These are phyloP conservation scores for Hydraecia micacea DNA, from an alignment of 2,888 invertebrate genomes.

Conservation along the genomic window DNA sequence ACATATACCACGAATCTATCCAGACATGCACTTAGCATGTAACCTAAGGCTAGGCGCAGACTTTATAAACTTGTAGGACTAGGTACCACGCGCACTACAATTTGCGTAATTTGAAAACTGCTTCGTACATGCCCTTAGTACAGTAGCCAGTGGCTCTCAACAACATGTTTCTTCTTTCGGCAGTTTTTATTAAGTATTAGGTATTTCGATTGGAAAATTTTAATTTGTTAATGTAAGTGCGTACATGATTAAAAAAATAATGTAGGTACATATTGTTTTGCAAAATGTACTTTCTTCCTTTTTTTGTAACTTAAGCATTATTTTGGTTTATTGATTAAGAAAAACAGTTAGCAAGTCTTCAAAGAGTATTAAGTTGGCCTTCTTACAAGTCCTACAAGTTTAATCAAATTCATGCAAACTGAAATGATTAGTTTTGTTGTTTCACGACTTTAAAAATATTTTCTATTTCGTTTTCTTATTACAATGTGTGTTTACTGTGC, in stretches of 20 bases:
- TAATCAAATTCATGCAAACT: not conserved
- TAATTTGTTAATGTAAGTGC: not conserved
- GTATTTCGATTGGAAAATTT: not conserved
- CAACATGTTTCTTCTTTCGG: slow-evolving; percentile 8
- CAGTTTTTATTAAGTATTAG: not conserved
- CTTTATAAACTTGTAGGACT: slow-evolving; percentile 54
- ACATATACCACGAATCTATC: slow-evolving; percentile 24
- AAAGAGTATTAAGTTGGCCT: not conserved
- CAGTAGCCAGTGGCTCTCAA: slow-evolving; percentile 58
- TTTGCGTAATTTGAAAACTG: slow-evolving; percentile 77
- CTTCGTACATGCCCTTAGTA: slow-evolving; percentile 60
- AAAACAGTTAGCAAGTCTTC: not conserved
- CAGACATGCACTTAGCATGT: slow-evolving; percentile 55
- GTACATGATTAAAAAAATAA: no score
- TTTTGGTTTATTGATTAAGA: not conserved
- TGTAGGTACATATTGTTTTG: no score
- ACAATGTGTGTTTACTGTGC: not conserved
- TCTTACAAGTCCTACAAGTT: not conserved
- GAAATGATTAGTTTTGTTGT: not conserved
- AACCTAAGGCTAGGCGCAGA: slow-evolving; percentile 61
- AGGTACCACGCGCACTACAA: slow-evolving; percentile 67
- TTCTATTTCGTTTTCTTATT: not conserved
- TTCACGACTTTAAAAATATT: not conserved
- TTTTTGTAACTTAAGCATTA: not conserved
- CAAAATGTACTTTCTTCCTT: not conserved